phyloP scores from a whole-genome alignment of 1,140 invertebrate genomes.

The Solen grandis region DNA sequence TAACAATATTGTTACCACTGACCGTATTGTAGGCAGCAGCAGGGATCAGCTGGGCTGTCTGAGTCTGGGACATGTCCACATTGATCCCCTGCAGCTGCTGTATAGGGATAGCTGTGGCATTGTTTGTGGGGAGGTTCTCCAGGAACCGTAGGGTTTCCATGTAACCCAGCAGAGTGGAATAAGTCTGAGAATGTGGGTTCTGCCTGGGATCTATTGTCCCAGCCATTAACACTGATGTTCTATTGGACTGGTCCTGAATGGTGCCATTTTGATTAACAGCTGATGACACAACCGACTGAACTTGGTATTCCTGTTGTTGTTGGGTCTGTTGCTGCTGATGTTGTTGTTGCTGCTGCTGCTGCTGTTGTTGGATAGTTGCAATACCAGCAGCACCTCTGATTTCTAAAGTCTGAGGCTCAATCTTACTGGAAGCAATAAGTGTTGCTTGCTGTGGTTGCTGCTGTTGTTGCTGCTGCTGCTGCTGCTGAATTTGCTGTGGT shows the following conservation, averaged over 20 bases:
- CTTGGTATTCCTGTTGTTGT: slow-evolving; percentile 48
- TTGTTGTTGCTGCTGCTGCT: slow-evolving; percentile 48
- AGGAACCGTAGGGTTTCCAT: slow-evolving; percentile 65
- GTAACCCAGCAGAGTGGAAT: slow-evolving; percentile 64
- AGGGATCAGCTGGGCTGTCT: slow-evolving; percentile 27
- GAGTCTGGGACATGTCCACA: slow-evolving; percentile 44
- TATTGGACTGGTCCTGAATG: slow-evolving; percentile 3
- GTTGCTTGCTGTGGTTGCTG: slow-evolving; percentile 46
- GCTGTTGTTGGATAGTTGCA: slow-evolving; percentile 50
- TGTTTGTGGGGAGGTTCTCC: slow-evolving; percentile 65
- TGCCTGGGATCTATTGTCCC: slow-evolving; percentile 18
- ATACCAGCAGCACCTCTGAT: slow-evolving; percentile 36
- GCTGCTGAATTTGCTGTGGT: slow-evolving; percentile 39
- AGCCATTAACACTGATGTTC: slow-evolving; percentile 11
- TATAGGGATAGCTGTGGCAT: slow-evolving; percentile 44
- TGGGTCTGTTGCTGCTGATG: slow-evolving; percentile 53
- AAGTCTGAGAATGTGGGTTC: slow-evolving; percentile 55
- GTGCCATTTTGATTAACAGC: background rate
- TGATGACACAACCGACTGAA: background rate
- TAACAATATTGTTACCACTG: slow-evolving; percentile 15
- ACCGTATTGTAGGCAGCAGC: slow-evolving; percentile 1
- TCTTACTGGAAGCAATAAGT: slow-evolving; percentile 23
- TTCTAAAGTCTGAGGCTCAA: slow-evolving; percentile 40
- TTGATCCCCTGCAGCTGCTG: slow-evolving; percentile 46
- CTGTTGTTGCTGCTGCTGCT: slow-evolving; percentile 50